A percentile compares a stretch with the other conserved stretches of the same genome.
Evolutionary conservation across 1,140 invertebrate species (phyloP).

Genomic region (Trichoplusia ni): DNA sequence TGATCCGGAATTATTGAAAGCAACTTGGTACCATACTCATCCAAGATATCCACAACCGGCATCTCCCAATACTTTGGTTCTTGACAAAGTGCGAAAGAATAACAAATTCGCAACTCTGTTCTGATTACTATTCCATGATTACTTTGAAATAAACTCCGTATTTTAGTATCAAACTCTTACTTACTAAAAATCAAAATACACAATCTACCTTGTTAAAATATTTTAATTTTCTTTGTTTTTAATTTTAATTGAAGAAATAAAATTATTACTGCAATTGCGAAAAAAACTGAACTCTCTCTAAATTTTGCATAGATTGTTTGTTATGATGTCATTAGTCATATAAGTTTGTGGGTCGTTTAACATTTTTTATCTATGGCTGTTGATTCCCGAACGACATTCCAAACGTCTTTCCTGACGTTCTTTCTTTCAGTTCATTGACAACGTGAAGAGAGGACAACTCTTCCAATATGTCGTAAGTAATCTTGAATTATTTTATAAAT

Average conservation of each 20-base stretch:
- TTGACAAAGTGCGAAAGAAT: conserved; percentile 69
- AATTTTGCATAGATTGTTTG: no score
- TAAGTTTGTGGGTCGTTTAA: no score
- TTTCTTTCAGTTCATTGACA: conserved; percentile 45
- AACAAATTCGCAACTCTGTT: conserved; percentile 74
- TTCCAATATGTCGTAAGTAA: conserved; percentile 49
- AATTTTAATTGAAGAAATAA: no score
- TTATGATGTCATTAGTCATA: no score
- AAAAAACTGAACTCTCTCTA: no score
- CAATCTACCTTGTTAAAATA: no score
- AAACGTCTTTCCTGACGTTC: conserved; percentile 1
- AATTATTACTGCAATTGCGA: no score
- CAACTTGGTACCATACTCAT: conserved; percentile 55
- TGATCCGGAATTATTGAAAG: conserved; percentile 49
- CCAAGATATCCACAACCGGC: conserved; percentile 61
- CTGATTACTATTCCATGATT: conserved; percentile 32
- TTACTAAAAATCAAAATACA: no score
- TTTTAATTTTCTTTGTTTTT: no score
- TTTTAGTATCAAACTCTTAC: no score
- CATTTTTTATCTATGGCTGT: not conserved
- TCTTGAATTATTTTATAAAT: conserved; percentile 31
- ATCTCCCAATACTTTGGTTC: conserved; percentile 61
- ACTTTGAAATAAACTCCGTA: not conserved
- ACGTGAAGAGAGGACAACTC: conserved; percentile 38
- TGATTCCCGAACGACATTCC: no score